phyloP scores from a whole-genome alignment of 2,797 vertebrate species.

The Coreius guichenoti region DNA sequence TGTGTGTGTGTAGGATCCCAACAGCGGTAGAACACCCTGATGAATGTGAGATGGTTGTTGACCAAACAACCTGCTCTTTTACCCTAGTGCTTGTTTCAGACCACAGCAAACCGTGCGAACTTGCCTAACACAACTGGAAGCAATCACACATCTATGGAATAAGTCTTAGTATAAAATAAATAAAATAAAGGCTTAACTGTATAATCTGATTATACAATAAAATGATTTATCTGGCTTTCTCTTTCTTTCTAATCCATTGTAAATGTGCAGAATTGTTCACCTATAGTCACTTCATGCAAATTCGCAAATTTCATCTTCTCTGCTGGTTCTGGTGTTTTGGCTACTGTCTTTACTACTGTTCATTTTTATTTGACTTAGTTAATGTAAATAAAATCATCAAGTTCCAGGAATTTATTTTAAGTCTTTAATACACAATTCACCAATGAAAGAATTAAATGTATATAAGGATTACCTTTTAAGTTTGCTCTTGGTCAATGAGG shows the following conservation, averaged over 20 bases:
- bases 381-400: neutral
- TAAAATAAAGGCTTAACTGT: neutral
- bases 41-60: conserved; percentile 60
- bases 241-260: neutral
- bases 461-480: too few relatives aligned
- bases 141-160: neutral
- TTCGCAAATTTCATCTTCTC: neutral
- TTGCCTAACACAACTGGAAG: neutral
- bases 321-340: neutral
- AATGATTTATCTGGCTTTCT: neutral
- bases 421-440: neutral
- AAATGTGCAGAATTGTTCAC: neutral
- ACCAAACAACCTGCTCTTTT: conserved; percentile 59
- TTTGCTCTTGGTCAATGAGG: too few relatives aligned
- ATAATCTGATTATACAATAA: neutral
- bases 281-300: neutral
- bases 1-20: conserved; percentile 23
- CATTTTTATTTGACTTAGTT: neutral
- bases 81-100: conserved; percentile 60
- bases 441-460: too few relatives aligned
- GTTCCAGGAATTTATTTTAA: neutral
- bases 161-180: neutral
- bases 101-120: conserved; percentile 27
- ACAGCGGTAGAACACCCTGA: conserved; percentile 24
- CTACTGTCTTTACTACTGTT: neutral